Evolutionary conservation across 2,888 invertebrate species (phyloP), one percentile per base, ranked within the genome.

Genomic region (Drosophila formosana): DNA sequence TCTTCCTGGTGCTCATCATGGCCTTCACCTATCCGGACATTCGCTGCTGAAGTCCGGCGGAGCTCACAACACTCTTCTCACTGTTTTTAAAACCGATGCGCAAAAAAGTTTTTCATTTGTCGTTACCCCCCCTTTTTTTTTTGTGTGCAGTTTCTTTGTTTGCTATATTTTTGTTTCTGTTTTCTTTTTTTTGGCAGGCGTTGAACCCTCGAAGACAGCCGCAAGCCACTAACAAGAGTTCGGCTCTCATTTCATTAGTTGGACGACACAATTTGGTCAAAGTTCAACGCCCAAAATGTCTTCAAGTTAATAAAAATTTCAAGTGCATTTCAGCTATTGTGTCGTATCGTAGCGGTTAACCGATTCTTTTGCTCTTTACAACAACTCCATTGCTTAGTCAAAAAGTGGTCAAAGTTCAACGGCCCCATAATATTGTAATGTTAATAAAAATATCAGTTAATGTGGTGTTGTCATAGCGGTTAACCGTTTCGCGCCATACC

Each of bases 1-100:
- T 90, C 4, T 89, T 90, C 43, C 55, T 91, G 13, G 53, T 89
- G 49, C 82, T 92, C 8, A 78, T 90, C 47, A 82, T 89, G 82
- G 91, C 91, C 6, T 70, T 92, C 4, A 78, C 82, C 49, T 91
- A 90, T 78, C 91, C 92, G 37, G 90, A 92, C 26, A 47, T 57
- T 18, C 57, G 46, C 9, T 56, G 55, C 9, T 55, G 23, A 55
- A 13, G 5, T 18, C 18, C 18, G 18, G 1, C 18, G 18, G 18
- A 18, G 18, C 18, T 18, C 18, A 18, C 18, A 18, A 18, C 18
- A 18, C 18, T 18, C 18, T 18, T 18, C 18, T 18, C 18, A 18
- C 18, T 18, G 18, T 18, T 18, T 18, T 18, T 18, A 18, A 18
- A 18, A 18, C 18, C 18, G 18, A 18, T 18, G 18, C 18, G 18